Conservation (phyloP, 2,888 invertebrate species). For the Deilephila porcellus region DNA sequence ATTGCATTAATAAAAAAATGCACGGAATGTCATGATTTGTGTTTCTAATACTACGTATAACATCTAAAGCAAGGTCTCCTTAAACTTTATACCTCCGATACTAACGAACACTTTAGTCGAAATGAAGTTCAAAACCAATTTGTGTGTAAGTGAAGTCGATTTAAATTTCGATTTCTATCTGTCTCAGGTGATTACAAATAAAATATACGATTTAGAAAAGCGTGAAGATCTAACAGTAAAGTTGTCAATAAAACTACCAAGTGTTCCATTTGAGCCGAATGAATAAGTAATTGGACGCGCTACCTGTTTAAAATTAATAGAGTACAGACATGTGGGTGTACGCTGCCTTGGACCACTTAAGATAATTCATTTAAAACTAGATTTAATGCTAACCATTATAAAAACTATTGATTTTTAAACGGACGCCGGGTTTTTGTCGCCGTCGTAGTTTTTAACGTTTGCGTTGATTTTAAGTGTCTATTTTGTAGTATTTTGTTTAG, state of each 20-base stretch:
- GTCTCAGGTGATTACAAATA: constrained; percentile 20
- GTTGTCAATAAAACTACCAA: constrained; percentile 13
- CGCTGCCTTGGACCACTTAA: constrained; percentile 23
- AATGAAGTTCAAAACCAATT: constrained; percentile 30
- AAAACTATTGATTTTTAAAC: constrained; percentile 21
- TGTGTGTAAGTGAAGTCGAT: constrained; percentile 27
- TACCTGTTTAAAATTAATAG: constrained; percentile 27
- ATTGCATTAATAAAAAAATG: too few relatives aligned
- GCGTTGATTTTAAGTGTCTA: background rate
- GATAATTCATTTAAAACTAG: constrained; percentile 27
- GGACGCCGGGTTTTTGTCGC: constrained; percentile 4
- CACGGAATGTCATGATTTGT: too few relatives aligned
- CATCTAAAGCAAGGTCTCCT: background rate
- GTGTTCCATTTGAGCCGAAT: constrained; percentile 24
- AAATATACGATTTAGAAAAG: constrained; percentile 22
- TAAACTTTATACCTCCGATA: background rate
- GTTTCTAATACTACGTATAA: background rate
- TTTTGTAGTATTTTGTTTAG: background rate
- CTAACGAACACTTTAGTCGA: background rate
- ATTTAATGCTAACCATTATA: constrained; percentile 26
- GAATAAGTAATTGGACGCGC: constrained; percentile 25
- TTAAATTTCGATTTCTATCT: constrained; percentile 4
- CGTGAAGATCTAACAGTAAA: constrained; percentile 27
- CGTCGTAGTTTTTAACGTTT: background rate
- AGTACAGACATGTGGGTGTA: constrained; percentile 23